A percentile compares a stretch with the other conserved stretches of the same genome.
phyloP scores from a whole-genome alignment of 2,888 invertebrate species.

The Euzetes globulus region DNA sequence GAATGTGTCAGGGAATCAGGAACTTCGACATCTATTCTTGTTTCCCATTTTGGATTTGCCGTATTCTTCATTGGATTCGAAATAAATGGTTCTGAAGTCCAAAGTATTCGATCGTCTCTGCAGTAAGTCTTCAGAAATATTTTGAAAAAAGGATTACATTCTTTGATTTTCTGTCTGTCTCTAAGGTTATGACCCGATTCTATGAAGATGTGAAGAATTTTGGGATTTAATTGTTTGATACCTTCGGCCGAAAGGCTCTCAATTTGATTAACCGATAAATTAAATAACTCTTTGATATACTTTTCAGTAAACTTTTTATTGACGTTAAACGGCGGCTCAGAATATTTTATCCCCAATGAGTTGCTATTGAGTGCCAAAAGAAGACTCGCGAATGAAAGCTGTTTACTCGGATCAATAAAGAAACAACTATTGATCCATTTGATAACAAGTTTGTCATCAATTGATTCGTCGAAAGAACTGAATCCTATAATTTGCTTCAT shows the following conservation, averaged over 20 bases:
- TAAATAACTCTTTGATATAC: slow-evolving; percentile 11
- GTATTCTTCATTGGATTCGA: neutral
- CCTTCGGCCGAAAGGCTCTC: neutral
- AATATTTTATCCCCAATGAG: neutral
- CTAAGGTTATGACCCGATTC: neutral
- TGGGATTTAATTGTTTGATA: neutral
- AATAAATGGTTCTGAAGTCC: neutral
- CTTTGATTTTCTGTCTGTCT: neutral
- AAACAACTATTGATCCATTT: neutral
- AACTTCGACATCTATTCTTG: neutral
- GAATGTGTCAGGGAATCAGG: neutral
- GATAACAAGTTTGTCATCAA: neutral
- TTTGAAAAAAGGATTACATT: slow-evolving; percentile 7
- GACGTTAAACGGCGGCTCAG: neutral
- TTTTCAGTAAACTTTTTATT: neutral
- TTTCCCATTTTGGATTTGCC: neutral
- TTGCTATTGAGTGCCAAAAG: neutral
- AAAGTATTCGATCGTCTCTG: neutral
- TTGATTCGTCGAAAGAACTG: neutral
- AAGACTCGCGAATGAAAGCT: neutral
- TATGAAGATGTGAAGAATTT: neutral
- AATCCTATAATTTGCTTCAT: neutral
- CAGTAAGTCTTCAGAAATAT: neutral
- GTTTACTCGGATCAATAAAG: neutral
- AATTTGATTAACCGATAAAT: neutral